Conservation (phyloP, 2,113 vertebrate genomes). For the Cinclus mexicanus region DNA sequence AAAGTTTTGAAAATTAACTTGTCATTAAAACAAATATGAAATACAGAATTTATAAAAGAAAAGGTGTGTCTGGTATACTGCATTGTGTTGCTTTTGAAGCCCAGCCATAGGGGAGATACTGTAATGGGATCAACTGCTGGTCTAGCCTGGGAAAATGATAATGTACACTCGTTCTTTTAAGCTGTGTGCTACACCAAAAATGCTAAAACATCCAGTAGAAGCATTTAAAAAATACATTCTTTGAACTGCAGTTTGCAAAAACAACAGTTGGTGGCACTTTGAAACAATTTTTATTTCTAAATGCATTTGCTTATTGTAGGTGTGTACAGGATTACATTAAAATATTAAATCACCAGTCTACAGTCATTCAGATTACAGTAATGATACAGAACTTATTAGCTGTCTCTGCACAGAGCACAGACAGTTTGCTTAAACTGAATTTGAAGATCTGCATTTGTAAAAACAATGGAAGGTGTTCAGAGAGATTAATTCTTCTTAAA, state of each 20-base stretch:
- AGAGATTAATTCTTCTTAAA: not conserved
- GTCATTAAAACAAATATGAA: not conserved
- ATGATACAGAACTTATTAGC: not conserved
- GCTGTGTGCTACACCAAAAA: not conserved
- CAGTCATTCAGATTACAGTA: not conserved
- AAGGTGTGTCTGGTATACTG: not conserved
- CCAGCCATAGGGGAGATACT: not conserved
- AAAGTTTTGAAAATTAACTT: not conserved
- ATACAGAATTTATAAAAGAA: not conserved
- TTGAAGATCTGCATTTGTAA: not conserved
- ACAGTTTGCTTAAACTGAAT: not conserved
- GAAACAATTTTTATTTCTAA: constrained; percentile 72
- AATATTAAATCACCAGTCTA: constrained; percentile 23
- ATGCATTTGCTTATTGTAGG: constrained; percentile 25
- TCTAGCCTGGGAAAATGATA: not conserved
- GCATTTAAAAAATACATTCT: not conserved
- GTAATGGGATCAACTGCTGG: not conserved
- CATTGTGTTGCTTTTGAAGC: not conserved
- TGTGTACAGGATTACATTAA: constrained; percentile 24
- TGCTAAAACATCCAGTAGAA: not conserved
- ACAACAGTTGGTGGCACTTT: constrained; percentile 82
- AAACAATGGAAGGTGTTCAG: not conserved
- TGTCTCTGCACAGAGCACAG: not conserved
- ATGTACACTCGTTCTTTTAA: not conserved
- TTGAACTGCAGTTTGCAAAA: constrained; percentile 74